Base-by-base conservation (phyloP, 2,113 vertebrate genomes). In the Ailuropoda melanoleuca region DNA sequence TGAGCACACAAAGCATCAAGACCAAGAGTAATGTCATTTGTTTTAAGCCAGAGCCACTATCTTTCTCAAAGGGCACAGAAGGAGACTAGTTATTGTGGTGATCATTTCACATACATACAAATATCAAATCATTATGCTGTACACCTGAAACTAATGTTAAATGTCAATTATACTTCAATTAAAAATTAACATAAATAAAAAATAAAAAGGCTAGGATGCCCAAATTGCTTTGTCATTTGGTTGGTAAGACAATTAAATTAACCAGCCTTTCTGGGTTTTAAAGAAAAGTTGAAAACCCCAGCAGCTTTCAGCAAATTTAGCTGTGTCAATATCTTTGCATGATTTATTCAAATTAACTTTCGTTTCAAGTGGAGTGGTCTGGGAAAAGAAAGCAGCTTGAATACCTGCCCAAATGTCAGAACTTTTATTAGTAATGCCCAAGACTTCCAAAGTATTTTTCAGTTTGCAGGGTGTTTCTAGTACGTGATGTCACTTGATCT, bases 331-430 rank as follows among this genome's bases (percentile, higher is more conserved):
- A 96, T 82, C 80, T 88, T 95, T 85, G 29, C 8, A 50, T 90
- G 93, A 97, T 86, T 97, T 93, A 84, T 93, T 97, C 75, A 96
- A 93, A 96, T 97, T 96, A 92, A 96, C 6, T 96, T 97, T 95
- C 84, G 62, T 97, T 96, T 95, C 68, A 90, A 96, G 78, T 84
- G 48, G 26, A 97, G 75, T 46, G 43, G 58, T 78, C 80, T 93
- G 75, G 55, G 46, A 81, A 93, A 95, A 95, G 60, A 96, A 97
- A 64, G 70, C 29, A 88, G 60, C 72, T 91, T 90, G 75, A 93
- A 96, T 82, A 84, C 64, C 64, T 93, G 62, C 84, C 80, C 74
- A 92, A 92, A 72, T 90, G 91, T 95, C 81, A 92, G 53, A 97
- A 93, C 60, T 95, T 94, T 89, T 88, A 88, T 96, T 97, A 97